A percentile compares a stretch with the other conserved stretches of the same genome.
Conservation (phyloP, 1,140 invertebrate species). For the Sitophilus oryzae region DNA sequence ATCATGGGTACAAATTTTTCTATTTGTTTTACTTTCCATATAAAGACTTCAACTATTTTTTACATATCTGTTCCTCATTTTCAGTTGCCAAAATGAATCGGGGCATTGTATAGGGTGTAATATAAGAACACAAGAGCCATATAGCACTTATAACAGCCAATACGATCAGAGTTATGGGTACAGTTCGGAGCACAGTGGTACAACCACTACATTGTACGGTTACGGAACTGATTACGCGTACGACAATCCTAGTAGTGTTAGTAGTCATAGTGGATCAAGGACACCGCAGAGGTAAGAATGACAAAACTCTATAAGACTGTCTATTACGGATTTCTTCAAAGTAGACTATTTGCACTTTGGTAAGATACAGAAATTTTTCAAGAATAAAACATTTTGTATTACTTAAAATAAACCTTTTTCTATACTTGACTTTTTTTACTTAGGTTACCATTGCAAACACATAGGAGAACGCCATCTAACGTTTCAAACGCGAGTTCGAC, state of each 20-base stretch:
- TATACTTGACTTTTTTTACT: not conserved
- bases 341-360: too few relatives aligned
- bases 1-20: conserved; percentile 35
- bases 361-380: too few relatives aligned
- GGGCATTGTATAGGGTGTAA: conserved; percentile 26
- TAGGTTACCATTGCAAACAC: conserved; percentile 48
- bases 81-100: conserved; percentile 29
- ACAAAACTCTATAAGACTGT: too few relatives aligned
- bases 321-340: too few relatives aligned
- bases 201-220: conserved; percentile 39
- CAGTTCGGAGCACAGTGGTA: conserved; percentile 41
- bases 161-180: conserved; percentile 40
- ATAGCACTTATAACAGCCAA: conserved; percentile 27
- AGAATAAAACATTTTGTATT: too few relatives aligned
- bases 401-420: not conserved
- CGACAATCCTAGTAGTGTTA: conserved; percentile 53
- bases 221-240: conserved; percentile 50
- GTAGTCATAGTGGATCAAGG: conserved; percentile 48
- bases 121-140: conserved; percentile 14
- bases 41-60: too few relatives aligned
- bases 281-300: conserved; percentile 38
- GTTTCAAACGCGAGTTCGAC: conserved; percentile 60
- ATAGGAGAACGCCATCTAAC: conserved; percentile 65
- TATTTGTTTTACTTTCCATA: too few relatives aligned
- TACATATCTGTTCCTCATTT: not conserved